phyloP scores from a whole-genome alignment of 2,797 vertebrate species.

The Corythornis leucogaster region DNA sequence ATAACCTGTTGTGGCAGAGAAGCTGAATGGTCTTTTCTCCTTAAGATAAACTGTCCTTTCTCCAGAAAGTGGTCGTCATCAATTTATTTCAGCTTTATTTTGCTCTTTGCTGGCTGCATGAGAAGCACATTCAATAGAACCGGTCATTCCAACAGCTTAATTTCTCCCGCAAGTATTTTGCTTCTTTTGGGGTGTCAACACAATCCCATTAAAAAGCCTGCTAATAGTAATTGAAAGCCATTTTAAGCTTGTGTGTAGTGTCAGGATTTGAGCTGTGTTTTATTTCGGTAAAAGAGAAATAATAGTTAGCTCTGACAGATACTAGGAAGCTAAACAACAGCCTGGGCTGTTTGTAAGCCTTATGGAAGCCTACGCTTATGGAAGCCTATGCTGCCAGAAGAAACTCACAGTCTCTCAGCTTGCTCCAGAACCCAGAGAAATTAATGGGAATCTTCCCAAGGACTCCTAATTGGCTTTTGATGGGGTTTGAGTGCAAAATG shows the following conservation, averaged over 20 bases:
- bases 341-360: not conserved
- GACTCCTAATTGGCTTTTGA: not conserved
- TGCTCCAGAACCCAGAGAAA: not conserved
- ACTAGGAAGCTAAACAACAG: constrained; percentile 3
- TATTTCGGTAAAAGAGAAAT: constrained; percentile 36
- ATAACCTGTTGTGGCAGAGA: not conserved
- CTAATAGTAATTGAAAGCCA: constrained; percentile 32
- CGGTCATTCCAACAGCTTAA: constrained; percentile 16
- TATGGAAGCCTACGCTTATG: too few species aligned
- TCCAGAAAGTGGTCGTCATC: not conserved
- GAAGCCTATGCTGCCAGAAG: not conserved
- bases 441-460: not conserved
- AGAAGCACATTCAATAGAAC: not conserved
- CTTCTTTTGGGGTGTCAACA: constrained; percentile 11
- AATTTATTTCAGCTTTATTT: constrained; percentile 43
- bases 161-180: constrained; percentile 29
- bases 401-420: not conserved
- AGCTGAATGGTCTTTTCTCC: not conserved
- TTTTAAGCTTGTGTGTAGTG: constrained; percentile 12
- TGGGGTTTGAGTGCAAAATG: not conserved
- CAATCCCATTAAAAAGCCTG: constrained; percentile 22
- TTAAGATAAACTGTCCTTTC: not conserved
- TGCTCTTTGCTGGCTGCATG: constrained; percentile 17
- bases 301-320: constrained; percentile 12
- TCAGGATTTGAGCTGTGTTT: not conserved